Conservation (phyloP, 2,888 invertebrate species). For the Chalcosyrphus nemorum region DNA sequence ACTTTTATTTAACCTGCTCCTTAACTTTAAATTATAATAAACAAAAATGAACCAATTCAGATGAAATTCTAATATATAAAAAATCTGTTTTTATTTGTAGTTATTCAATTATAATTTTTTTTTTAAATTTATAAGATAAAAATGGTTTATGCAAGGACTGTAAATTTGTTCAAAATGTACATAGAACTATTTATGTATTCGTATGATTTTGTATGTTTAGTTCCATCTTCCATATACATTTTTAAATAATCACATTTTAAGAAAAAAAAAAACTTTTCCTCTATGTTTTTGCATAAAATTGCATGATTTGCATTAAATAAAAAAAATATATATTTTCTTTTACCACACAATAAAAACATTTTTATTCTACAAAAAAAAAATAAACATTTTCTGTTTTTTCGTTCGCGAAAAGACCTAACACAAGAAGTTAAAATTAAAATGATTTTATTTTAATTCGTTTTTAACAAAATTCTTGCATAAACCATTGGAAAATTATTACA, state of each 20-base stretch:
- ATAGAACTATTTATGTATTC: constrained; percentile 45
- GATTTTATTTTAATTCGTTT: constrained; percentile 9
- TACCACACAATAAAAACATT: constrained; percentile 43
- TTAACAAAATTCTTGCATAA: constrained; percentile 79
- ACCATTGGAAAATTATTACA: constrained; percentile 78
- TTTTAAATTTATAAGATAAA: constrained; percentile 8
- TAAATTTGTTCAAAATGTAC: constrained; percentile 46
- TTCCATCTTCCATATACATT: constrained; percentile 1
- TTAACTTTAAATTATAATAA: neutral
- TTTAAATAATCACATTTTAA: neutral
- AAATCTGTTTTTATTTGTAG: neutral
- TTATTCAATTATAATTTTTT: neutral
- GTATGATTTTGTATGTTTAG: constrained; percentile 70
- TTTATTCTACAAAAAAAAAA: constrained; percentile 2
- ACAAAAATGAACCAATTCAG: neutral
- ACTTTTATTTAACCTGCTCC: too few species aligned
- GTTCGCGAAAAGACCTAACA: constrained; percentile 57
- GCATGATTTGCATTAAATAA: constrained; percentile 52
- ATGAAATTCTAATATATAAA: neutral
- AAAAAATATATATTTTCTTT: constrained; percentile 21
- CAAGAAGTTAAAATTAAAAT: neutral
- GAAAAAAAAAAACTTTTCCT: constrained; percentile 3
- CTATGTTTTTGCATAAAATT: constrained; percentile 50
- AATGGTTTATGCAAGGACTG: constrained; percentile 71
- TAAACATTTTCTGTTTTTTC: constrained; percentile 69